Evolutionary conservation across 2,113 vertebrate species (phyloP).

Genomic region (Clarias gariepinus): DNA sequence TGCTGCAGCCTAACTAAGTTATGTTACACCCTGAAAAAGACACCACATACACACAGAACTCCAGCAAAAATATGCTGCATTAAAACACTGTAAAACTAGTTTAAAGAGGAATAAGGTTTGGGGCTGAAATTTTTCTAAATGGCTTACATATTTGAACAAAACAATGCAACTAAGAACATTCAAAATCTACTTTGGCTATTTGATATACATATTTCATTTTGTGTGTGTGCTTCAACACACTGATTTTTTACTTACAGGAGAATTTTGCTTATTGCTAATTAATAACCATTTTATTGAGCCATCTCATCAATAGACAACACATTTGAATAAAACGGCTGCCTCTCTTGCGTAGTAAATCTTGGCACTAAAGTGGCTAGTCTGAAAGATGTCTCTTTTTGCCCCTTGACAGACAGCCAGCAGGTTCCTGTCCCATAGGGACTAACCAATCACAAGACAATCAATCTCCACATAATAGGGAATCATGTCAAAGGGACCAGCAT

Average conservation of each 20-base stretch:
- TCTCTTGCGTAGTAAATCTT: neutral
- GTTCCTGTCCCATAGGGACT: conserved; percentile 14
- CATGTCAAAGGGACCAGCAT: conserved; percentile 60
- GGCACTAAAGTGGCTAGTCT: neutral
- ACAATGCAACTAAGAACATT: neutral
- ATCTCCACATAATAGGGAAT: conserved; percentile 69
- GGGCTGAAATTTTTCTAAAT: neutral
- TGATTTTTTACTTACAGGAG: neutral
- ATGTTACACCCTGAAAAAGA: neutral
- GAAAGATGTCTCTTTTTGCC: conserved; percentile 2
- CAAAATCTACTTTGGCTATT: neutral
- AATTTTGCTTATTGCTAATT: neutral
- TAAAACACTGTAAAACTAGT: neutral
- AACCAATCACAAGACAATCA: conserved; percentile 69
- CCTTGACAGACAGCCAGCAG: conserved; percentile 37
- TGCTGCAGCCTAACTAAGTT: neutral
- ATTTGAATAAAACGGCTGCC: neutral
- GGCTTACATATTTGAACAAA: neutral
- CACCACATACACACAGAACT: neutral
- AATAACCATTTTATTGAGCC: neutral
- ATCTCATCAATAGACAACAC: neutral
- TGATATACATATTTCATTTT: neutral
- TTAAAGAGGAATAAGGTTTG: neutral
- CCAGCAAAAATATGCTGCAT: neutral
- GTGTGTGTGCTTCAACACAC: neutral